Evolutionary conservation across 2,888 invertebrate genomes (phyloP), one percentile per base, ranked within the genome.

Genomic region (Prenolepis imparis): DNA sequence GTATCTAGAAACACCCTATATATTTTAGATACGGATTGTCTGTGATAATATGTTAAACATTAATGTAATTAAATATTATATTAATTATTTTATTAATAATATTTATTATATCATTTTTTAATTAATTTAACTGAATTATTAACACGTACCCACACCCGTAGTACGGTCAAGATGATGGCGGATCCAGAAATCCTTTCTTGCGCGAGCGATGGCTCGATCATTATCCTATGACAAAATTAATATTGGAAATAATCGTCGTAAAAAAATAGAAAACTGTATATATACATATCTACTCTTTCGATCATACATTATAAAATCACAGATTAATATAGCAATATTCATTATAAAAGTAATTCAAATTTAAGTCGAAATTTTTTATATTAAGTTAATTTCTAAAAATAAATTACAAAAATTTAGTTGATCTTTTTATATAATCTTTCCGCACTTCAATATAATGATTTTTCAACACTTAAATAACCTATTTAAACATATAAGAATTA

Each of bases 91-190:
- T 21, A n/a, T 39, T 70, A n/a, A 12, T 24, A 21, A 18, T 36
- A 48, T 21, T 61, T 36, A n/a, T 24, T 18, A 15, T 32, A 12
- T 32, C 44, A 18, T 57, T 67, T 39, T 39, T 36, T 57, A 28
- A 75, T 59, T 39, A 1, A 59, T 18, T 52, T 66, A 18, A 64
- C 15, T 28, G 24, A 48, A 18, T 41, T 63, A 41, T 73, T 9
- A 52, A 66, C 36, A 85, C 93, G 92, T 94, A 97, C 97, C 96
- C 94, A 96, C 96, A 90, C 97, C 81, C 84, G 97, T 97, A 75
- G 97, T 97, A 93, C 97, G 95, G 95, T 97, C 97, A 92, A 97
- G 95, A 94, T 97, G 97, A 95, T 97, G 97, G 89, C 96, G 96
- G 92, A 97, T 96, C 90, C 95, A 93, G 95, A 96, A 95, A 96